Evolutionary conservation across 2,113 vertebrate species (phyloP), one percentile per base, ranked within the genome.

Genomic region (Chaetodon auriga): DNA sequence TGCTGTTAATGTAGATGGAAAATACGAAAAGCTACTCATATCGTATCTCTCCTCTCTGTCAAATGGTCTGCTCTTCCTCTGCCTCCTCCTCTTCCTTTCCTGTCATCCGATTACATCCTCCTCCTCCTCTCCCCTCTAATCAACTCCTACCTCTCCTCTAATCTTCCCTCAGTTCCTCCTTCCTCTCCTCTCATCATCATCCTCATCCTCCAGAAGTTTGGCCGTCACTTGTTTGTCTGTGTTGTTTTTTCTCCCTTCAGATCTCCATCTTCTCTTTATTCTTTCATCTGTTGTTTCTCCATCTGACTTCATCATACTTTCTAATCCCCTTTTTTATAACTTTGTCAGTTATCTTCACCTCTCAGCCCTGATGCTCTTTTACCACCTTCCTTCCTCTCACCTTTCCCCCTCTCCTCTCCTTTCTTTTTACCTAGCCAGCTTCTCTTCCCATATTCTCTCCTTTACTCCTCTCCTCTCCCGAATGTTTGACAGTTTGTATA

Each of bases 401-500:
- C 11, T 30, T 30, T 30, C 30, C 30, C 30, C 3, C 30, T 30
- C 30, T 30, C 30, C 45, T 46, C 45, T 46, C 12, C 45, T 13
- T 46, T 46, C 11, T 46, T 49, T 48, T 16, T 60, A 13, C 41
- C 38, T 66, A 41, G 12, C 70, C 30, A n/a, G 35, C 2, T 38
- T 7, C 36, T 68, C 69, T 54, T 15, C 18, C 58, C 68, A 13
- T 3, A 6, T 51, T 3, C 51, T 23, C 21, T 41, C 6, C 60
- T 35, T 6, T 11, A 2, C 46, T 48, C 46, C 36, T 48, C 62
- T 78, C n/a, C 55, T 75, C 78, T 79, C 79, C 57, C 45, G 55
- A 38, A 62, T 81, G 46, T 85, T 83, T 85, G 87, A 89, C 80
- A 87, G 87, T 71, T 77, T 87, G 81, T 75, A 69, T 83, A 89